Base-by-base conservation (phyloP, 2,888 invertebrate species). In the Tipula helvola region DNA sequence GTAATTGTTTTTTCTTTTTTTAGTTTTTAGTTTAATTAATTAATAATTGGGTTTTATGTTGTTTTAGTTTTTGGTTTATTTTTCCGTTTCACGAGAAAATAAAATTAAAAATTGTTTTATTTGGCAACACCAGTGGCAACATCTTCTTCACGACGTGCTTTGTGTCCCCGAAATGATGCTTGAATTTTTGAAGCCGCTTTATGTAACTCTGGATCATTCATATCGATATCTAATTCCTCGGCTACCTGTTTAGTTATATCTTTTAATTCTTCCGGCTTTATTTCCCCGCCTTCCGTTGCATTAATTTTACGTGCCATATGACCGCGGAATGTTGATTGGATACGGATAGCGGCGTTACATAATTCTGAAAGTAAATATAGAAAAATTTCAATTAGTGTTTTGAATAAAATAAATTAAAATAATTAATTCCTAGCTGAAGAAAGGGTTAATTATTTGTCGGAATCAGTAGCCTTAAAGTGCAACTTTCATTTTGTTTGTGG, bases 141-240 rank as follows among this genome's bases (percentile, higher is more conserved):
- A 83, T 92, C 91, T 88, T 92, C 92, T 87, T 96, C 96, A 92
- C 96, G 96, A 92, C 97, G 96, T 87, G 95, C 96, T 93, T 96
- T 96, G 92, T 97, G 97, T 88, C 97, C 97, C 88, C 97, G 95
- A 95, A 97, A 97, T 86, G 97, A 96, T 87, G 97, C 97, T 91
- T 97, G 97, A 88, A 97, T 97, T 93, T 97, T 97, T 88, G 96
- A 96, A 41, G 97, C 97, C 0, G 97, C 97, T 91, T 96, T 96
- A 92, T 96, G 95, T 89, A 97, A 92, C 89, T 97, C 96, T 18
- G 97, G 97, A 92, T 97, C 97, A 88, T 95, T 93, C 88, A 97
- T 93, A 92, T 97, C 97, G 88, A 97, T 96, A 90, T 96, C 96
- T 91, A 96, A 93, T 90, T 97, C 96, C 90, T 97, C 96, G 89